Evolutionary conservation across 2,113 vertebrate genomes (phyloP), one percentile per base, ranked within the genome.

Genomic region (Acrocephalus kingi): DNA sequence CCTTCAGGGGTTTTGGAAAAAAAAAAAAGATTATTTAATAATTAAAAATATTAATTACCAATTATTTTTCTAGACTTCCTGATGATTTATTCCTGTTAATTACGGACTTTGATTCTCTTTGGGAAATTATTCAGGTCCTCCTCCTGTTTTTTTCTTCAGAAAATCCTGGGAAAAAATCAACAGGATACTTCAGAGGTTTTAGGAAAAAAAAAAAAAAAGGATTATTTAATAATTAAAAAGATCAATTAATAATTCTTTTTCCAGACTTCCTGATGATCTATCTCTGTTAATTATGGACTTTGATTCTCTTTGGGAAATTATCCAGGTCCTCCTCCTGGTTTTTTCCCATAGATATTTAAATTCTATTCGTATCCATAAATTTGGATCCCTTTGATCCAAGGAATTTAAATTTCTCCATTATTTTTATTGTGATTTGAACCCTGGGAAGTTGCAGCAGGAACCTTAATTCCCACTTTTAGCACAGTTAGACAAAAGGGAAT

Each of bases 181-280:
- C 6, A 13, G 31, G 15, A 35, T 31, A 27, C 23, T 73, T 20
- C 33, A 9, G 41, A 0, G 15, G 7, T 7, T 25, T 69, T 2
- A n/a, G 37, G 48, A 51, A 75, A 48, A 39, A 7, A 16, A 55
- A 79, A 48, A 39, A 7, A 16, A 8, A 45, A 45, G 43, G 43
- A 45, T 43, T 43, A 80, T 59, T n/a, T 19, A 31, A 22, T 9
- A 5, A 61, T 35, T 30, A 3, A 82, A 71, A n/a, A 5, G 8
- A 23, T 13, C 4, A 15, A 54, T 45, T 56, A 56, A 15, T 3
- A 46, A 10, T 3, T 78, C 3, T 33, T 85, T 46, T 21, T 46
- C 1, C 8, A 13, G 33, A 7, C 3, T 48, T 51, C 10, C 4
- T 21, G 25, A 27, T 11, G 10, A 7, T 4, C 13, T 8, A 0